Evolutionary conservation across 2,113 vertebrate genomes (phyloP).

Genomic region (Gila orcuttii): DNA sequence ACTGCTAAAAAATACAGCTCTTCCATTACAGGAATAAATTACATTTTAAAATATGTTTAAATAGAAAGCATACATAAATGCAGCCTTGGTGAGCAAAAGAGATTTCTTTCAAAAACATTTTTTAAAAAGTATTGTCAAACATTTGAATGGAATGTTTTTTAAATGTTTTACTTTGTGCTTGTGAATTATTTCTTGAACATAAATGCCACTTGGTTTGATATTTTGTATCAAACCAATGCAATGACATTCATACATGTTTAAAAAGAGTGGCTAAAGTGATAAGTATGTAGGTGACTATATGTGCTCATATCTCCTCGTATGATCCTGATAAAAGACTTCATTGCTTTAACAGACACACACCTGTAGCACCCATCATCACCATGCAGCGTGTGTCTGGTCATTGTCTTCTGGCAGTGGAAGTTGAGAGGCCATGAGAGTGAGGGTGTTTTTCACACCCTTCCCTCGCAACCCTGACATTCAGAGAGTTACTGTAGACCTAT

Average conservation of each 20-base stretch:
- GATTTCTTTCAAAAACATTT: not conserved
- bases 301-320: not conserved
- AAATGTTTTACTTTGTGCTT: not conserved
- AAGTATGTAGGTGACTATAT: not conserved
- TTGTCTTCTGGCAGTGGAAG: constrained; percentile 23
- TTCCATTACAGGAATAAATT: not conserved
- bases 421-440: constrained; percentile 9
- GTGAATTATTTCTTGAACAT: not conserved
- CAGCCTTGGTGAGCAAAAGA: not conserved
- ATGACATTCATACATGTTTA: not conserved
- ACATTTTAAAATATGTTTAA: not conserved
- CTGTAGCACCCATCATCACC: not conserved
- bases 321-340: constrained; percentile 22
- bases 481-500: not conserved
- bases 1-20: not conserved
- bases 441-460: constrained; percentile 37
- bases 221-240: too few relatives aligned
- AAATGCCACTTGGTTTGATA: not conserved
- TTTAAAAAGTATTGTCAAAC: too few relatives aligned
- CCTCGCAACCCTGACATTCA: not conserved
- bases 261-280: not conserved
- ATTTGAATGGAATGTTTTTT: not conserved
- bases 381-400: constrained; percentile 11
- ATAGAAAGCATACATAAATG: not conserved
- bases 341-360: constrained; percentile 22